phyloP scores from a whole-genome alignment of 2,888 invertebrate species.

The Nezara viridula region DNA sequence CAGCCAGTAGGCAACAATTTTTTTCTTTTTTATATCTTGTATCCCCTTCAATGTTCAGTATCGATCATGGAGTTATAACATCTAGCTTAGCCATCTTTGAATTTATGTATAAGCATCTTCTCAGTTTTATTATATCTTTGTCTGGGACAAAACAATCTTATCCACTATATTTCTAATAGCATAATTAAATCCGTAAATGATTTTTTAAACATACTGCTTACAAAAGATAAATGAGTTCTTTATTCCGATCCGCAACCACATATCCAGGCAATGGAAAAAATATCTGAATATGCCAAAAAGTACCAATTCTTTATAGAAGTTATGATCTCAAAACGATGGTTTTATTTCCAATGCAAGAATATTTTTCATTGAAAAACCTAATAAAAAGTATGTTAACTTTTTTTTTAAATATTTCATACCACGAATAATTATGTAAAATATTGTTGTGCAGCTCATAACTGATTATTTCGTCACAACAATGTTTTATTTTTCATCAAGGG shows the following conservation, averaged over 20 bases:
- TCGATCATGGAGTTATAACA: background rate
- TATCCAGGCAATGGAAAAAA: slow-evolving; percentile 1
- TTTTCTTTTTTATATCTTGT: background rate
- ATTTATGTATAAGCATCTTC: background rate
- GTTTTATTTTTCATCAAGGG: background rate
- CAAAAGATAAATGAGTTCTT: background rate
- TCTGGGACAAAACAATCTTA: too few species aligned
- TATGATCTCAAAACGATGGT: background rate
- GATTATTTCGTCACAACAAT: background rate
- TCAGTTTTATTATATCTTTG: background rate
- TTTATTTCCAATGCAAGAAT: background rate
- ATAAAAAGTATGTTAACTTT: background rate
- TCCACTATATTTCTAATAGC: background rate
- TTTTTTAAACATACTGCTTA: background rate
- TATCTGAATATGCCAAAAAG: slow-evolving; percentile 26
- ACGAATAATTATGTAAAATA: background rate
- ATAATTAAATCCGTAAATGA: background rate
- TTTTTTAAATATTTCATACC: background rate
- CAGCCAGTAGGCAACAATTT: background rate
- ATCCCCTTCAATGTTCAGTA: background rate
- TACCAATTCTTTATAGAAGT: background rate
- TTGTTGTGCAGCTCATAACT: slow-evolving; percentile 15
- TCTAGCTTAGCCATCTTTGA: background rate
- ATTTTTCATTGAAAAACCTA: background rate
- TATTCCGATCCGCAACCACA: background rate